Evolutionary conservation across 2,888 invertebrate genomes (phyloP).

Genomic region (Lepidonotus clava): DNA sequence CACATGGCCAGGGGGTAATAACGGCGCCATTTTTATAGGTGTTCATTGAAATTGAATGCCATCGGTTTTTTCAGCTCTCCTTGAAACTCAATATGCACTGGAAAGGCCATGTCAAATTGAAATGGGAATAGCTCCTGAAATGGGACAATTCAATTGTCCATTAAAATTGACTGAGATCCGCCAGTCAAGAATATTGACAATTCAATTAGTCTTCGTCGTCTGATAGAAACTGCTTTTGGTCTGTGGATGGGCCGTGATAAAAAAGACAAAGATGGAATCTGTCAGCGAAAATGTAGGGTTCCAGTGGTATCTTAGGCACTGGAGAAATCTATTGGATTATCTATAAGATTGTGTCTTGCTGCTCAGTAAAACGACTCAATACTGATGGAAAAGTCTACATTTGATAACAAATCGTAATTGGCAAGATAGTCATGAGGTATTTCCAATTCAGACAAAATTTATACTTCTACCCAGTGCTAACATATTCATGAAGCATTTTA

Average conservation of each 20-base stretch:
- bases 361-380: too few relatives aligned
- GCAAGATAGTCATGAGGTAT: too few relatives aligned
- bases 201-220: slow-evolving; percentile 12
- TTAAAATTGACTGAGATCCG: slow-evolving; percentile 29
- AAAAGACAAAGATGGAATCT: too few relatives aligned
- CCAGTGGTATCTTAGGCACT: too few relatives aligned
- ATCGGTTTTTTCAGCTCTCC: background rate
- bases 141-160: slow-evolving; percentile 45
- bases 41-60: slow-evolving; percentile 29
- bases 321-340: too few relatives aligned
- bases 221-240: background rate
- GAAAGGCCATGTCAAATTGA: slow-evolving; percentile 44
- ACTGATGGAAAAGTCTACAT: too few relatives aligned
- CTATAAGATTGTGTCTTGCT: too few relatives aligned
- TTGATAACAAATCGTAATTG: too few relatives aligned
- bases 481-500: too few relatives aligned
- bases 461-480: too few relatives aligned
- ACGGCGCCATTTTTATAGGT: background rate
- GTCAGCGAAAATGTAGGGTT: too few relatives aligned
- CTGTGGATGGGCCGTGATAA: background rate
- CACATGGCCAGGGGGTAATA: slow-evolving; percentile 13
- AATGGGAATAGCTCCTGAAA: slow-evolving; percentile 27
- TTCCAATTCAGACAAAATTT: too few relatives aligned
- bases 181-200: slow-evolving; percentile 38
- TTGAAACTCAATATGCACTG: slow-evolving; percentile 34